Conservation (phyloP, 2,797 vertebrate species). For the Caiman crocodilus region DNA sequence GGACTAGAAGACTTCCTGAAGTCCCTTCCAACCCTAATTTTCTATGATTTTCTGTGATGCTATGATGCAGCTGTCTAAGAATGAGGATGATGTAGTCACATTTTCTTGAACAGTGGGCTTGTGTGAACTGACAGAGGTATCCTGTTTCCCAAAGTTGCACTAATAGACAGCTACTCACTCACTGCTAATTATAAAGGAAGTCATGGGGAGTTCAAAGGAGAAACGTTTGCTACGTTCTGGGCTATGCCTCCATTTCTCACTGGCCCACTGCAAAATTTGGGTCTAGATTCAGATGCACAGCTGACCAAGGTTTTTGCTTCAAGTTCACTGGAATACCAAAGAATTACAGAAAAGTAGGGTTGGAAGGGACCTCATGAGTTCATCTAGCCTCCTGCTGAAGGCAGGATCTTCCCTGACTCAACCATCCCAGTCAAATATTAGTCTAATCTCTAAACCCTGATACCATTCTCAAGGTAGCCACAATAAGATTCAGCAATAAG, state of each 20-base stretch:
- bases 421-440: too few relatives aligned
- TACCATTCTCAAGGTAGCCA: neutral
- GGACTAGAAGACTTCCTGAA: neutral
- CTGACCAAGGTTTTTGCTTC: neutral
- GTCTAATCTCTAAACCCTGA: neutral
- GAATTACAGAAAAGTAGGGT: too few relatives aligned
- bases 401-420: too few relatives aligned
- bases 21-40: too few relatives aligned
- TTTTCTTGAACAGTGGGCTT: neutral
- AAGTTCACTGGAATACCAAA: neutral
- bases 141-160: neutral
- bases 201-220: neutral
- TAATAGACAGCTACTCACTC: neutral
- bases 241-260: neutral
- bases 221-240: neutral
- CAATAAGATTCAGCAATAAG: slow-evolving; percentile 7
- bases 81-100: neutral
- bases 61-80: neutral
- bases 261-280: neutral
- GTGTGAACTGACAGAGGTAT: neutral
- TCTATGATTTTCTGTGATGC: too few relatives aligned
- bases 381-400: too few relatives aligned
- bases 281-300: neutral
- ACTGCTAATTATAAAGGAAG: neutral
- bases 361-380: too few relatives aligned